Evolutionary conservation across 2,797 vertebrate genomes (phyloP).

Genomic region (Sparidentex hasta): DNA sequence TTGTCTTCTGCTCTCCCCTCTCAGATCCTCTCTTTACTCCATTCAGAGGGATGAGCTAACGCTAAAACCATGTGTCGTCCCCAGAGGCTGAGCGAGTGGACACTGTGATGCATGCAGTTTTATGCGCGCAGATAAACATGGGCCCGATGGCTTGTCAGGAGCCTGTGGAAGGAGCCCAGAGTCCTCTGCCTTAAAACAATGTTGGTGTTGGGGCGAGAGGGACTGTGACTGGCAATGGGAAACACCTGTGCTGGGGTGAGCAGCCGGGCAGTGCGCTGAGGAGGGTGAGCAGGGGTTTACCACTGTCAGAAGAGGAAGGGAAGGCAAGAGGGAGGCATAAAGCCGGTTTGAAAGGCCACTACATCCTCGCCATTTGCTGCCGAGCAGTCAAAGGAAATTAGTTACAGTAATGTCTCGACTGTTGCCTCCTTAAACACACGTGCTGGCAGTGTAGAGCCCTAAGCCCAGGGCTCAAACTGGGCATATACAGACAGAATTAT

Average conservation of each 20-base stretch:
- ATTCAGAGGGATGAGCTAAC: slow-evolving; percentile 77
- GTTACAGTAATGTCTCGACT: slow-evolving; percentile 80
- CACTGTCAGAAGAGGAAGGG: slow-evolving; percentile 61
- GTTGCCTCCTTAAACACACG: slow-evolving; percentile 56
- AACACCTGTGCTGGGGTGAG: slow-evolving; percentile 90
- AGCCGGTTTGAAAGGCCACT: slow-evolving; percentile 55
- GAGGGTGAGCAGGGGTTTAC: slow-evolving; percentile 33
- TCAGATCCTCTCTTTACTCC: slow-evolving; percentile 45
- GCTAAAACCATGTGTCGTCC: slow-evolving; percentile 90
- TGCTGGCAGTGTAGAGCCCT: slow-evolving; percentile 16
- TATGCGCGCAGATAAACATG: slow-evolving; percentile 91
- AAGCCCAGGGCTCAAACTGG: slow-evolving; percentile 15
- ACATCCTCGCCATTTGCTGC: slow-evolving; percentile 76
- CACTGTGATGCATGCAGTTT: slow-evolving; percentile 83
- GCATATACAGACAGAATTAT: slow-evolving; percentile 8
- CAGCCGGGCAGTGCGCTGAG: slow-evolving; percentile 57
- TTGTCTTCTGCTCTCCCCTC: slow-evolving; percentile 20
- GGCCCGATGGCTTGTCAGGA: slow-evolving; percentile 87
- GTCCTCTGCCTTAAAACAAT: slow-evolving; percentile 86
- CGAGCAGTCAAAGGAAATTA: slow-evolving; percentile 79
- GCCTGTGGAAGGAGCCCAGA: slow-evolving; percentile 85
- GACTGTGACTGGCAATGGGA: slow-evolving; percentile 87
- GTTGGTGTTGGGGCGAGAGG: slow-evolving; percentile 86
- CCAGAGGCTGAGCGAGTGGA: slow-evolving; percentile 74
- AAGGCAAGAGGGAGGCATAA: slow-evolving; percentile 63